A percentile compares a stretch with the other conserved stretches of the same genome.
Evolutionary conservation across 2,113 vertebrate species (phyloP).

Genomic region (Cyphomyrus discorhynchus): DNA sequence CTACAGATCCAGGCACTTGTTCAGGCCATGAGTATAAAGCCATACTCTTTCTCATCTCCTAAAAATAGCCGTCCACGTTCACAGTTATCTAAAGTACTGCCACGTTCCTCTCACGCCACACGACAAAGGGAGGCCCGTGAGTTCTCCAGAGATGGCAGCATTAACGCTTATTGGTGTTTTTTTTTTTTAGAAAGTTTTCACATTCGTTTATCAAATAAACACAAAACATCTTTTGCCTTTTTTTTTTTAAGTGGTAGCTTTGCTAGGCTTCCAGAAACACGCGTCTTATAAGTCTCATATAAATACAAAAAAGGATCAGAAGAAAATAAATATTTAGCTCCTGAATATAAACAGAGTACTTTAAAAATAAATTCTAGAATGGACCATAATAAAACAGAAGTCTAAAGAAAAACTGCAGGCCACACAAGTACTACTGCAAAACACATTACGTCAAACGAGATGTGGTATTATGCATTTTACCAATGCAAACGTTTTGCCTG

Average conservation of each 20-base stretch:
- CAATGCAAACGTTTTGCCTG: neutral
- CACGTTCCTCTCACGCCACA: neutral
- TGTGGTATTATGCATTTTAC: neutral
- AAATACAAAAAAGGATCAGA: neutral
- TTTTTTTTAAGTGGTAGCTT: neutral
- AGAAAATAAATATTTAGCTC: neutral
- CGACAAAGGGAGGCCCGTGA: neutral
- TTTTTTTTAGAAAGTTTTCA: neutral
- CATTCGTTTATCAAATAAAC: neutral
- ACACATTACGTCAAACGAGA: neutral
- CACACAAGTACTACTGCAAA: neutral
- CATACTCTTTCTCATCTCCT: slow-evolving; percentile 17
- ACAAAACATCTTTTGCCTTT: neutral
- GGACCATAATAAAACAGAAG: neutral
- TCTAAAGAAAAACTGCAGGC: neutral
- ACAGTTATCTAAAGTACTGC: slow-evolving; percentile 4
- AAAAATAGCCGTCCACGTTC: slow-evolving; percentile 11
- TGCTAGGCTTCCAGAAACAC: neutral
- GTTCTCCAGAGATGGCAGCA: neutral
- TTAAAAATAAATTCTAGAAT: neutral
- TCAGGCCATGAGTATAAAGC: neutral
- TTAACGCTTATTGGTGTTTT: neutral
- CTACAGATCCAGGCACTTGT: neutral
- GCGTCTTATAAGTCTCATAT: neutral
- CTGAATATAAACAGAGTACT: neutral